Base-by-base conservation (phyloP, 2,113 vertebrate species). In the Hemichromis elongatus region DNA sequence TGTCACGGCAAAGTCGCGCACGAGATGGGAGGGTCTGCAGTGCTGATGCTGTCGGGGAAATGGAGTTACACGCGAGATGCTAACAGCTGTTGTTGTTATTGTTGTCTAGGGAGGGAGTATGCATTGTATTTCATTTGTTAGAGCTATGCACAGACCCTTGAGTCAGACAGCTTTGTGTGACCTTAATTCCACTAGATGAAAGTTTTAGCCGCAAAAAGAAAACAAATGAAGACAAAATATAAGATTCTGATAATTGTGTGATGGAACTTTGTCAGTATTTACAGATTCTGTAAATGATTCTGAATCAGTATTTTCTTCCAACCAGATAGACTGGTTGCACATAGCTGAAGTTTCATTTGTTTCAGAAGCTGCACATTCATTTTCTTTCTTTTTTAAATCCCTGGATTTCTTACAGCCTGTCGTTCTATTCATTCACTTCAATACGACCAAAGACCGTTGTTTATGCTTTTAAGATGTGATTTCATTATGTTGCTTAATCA, bases 1-100 rank as follows among this genome's bases (percentile, higher is more conserved):
- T 90, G 92, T 93, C 95, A 93, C 88, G 86, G 55, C 86, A 88
- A 52, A 81, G 70, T 52, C 19, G 16, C 9, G n/a, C 86, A 91
- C 84, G 18, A 83, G 81, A 84, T 78, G 80, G 89, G 92, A 52
- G 90, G 90, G 85, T 50, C 85, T 5, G 47, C 21, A 6, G 73
- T 6, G 1, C 77, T 79, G 81, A 84, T 10, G 84, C 79, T 59
- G 53, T 37, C 52, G 24, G 88, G 93, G 94, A 93, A 94, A 86
- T 84, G 77, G 70, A 85, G 83, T 91, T 86, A 94, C 94, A 95
- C 92, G 93, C 94, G 26, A 96, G 83, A 94, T 85, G 84, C 89
- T 90, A 86, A 92, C 90, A 91, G 90, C 88, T 90, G 88, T 28
- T 91, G 83, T 92, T 92, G 89, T 89, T 78, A 66, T 84, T 78